Base-by-base conservation (phyloP, 2,797 vertebrate species). In the Chelon auratus region DNA sequence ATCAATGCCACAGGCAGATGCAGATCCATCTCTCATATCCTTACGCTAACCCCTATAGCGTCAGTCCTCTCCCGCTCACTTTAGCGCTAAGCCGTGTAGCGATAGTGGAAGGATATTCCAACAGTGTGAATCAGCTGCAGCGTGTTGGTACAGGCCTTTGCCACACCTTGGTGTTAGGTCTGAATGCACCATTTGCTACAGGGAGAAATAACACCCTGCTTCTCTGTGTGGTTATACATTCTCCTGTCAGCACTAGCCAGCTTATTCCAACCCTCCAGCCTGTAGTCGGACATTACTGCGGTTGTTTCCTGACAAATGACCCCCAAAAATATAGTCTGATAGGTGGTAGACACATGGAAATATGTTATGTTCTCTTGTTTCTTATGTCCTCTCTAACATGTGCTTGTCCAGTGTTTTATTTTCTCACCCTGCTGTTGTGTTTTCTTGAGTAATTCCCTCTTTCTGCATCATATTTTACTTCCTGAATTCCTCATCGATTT, bases 131-230 rank as follows among this genome's bases (percentile, higher is more conserved):
- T 89, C 80, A 83, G 75, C 78, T 24, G 42, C 83, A 57, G 86
- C 93, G 9, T 92, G 93, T 91, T 74, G 71, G 57, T 52, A 82
- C 93, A 90, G 72, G 92, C 83, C 86, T 59, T 39, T 17, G 79
- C 88, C 86, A 85, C 92, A 75, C 92, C 90, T 88, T 79, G 56
- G 63, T 71, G 62, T 77, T 66, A 51, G 64, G 48, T 78, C 73
- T 87, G 73, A 81, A 77, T 13, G 18, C 53, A 62, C 68, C 18
- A 22, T 75, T 84, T 69, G 77, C 63, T 73, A 26, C 80, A 79
- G 70, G 65, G 74, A 67, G 67, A 51, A 85, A 85, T 77, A 85
- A 72, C 83, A 78, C 71, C 67, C 72, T 7, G 1, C 61, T 64
- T 81, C 68, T 24, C 26, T 10, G 56, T 68, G 74, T 72, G 65